Conservation (phyloP, 2,113 vertebrate species). For the Onychorhynchus coronatus region DNA sequence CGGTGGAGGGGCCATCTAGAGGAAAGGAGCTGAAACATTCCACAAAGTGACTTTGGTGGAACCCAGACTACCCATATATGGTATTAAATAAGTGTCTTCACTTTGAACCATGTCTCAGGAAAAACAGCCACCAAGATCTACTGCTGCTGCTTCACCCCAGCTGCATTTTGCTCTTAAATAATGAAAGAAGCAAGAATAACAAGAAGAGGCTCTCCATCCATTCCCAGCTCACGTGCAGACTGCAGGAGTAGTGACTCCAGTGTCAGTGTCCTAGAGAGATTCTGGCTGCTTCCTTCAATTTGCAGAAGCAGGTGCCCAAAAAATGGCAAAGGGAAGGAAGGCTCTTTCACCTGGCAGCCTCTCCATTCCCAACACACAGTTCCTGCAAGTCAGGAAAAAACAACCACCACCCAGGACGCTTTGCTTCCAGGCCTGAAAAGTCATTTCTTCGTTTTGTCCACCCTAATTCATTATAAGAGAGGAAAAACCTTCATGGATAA, state of each 20-base stretch:
- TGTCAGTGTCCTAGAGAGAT: background rate
- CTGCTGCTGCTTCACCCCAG: background rate
- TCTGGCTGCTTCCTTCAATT: background rate
- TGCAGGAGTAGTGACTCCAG: background rate
- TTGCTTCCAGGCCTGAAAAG: background rate
- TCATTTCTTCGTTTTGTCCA: background rate
- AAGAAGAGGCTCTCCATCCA: background rate
- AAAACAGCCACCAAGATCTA: background rate
- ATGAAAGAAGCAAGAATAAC: background rate
- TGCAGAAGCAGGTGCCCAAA: background rate
- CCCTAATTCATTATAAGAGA: background rate
- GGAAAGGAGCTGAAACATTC: conserved; percentile 42
- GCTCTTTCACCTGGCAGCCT: background rate
- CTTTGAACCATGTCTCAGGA: background rate
- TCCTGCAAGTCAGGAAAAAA: background rate
- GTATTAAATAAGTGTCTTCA: conserved; percentile 14
- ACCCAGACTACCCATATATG: conserved; percentile 52
- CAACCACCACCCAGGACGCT: background rate
- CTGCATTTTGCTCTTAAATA: background rate
- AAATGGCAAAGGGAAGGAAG: background rate
- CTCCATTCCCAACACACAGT: background rate
- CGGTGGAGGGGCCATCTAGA: conserved; percentile 61
- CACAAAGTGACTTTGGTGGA: background rate
- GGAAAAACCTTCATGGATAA: background rate
- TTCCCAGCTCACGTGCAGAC: background rate